These are phyloP conservation scores for Drosophila bocqueti DNA, from an alignment of 1,140 invertebrate species.

Conservation along the genomic window DNA sequence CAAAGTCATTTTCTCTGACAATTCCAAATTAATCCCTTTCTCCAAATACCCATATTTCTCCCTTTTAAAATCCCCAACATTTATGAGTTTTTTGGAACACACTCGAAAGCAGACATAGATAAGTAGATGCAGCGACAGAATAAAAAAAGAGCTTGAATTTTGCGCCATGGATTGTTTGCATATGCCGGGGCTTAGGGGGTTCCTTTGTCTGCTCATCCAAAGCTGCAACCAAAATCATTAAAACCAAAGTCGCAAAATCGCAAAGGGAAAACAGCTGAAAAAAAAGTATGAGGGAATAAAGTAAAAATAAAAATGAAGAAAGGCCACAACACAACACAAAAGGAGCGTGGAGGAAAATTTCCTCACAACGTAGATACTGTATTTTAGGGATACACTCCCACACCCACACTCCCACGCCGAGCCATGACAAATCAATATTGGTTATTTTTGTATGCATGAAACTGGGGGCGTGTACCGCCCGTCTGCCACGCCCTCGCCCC, in stretches of 20 bases:
- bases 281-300: conserved; percentile 44
- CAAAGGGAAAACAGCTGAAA: conserved; percentile 13
- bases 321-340: conserved; percentile 25
- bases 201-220: conserved; percentile 39
- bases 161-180: conserved; percentile 24
- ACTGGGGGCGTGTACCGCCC: conserved; percentile 65
- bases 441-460: conserved; percentile 82
- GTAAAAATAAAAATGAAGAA: conserved; percentile 51
- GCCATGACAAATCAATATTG: conserved; percentile 80
- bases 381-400: conserved; percentile 2
- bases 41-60: background rate
- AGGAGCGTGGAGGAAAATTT: conserved; percentile 8
- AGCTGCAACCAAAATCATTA: conserved; percentile 78
- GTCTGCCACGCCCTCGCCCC: conserved; percentile 14
- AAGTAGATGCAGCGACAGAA: conserved; percentile 29
- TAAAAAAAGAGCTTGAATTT: background rate
- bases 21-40: background rate
- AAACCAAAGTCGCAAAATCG: conserved; percentile 61
- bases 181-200: conserved; percentile 22
- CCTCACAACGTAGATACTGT: conserved; percentile 2
- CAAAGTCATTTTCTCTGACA: background rate
- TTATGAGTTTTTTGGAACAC: conserved; percentile 28
- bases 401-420: background rate
- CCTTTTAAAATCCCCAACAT: background rate
- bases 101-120: background rate